Evolutionary conservation across 2,888 invertebrate species (phyloP).

Genomic region (Syrista parreyssii): DNA sequence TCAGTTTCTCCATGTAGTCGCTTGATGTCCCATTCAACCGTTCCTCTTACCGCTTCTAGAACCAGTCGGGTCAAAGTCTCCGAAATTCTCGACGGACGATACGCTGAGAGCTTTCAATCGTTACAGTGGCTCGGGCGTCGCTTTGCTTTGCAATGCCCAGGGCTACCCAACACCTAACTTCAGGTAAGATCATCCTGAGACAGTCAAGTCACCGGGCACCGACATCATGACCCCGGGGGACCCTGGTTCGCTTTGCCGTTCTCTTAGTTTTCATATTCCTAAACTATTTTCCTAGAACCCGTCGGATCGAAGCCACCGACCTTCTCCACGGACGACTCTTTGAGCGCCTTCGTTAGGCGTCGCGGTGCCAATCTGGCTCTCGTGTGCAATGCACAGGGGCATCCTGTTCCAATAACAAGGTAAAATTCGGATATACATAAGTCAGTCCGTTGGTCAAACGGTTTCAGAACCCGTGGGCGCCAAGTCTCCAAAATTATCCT

Average conservation of each 20-base stretch:
- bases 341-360: constrained; percentile 70
- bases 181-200: constrained; percentile 59
- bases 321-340: constrained; percentile 73
- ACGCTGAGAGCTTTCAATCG: constrained; percentile 19
- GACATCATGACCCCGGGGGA: neutral
- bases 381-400: constrained; percentile 73
- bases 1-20: neutral
- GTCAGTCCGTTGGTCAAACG: neutral
- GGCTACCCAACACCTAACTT: constrained; percentile 67
- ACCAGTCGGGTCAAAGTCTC: constrained; percentile 74
- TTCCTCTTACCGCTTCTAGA: constrained; percentile 64
- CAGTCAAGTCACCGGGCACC: neutral
- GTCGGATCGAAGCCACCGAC: constrained; percentile 77
- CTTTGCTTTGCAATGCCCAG: constrained; percentile 66
- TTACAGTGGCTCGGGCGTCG: constrained; percentile 28
- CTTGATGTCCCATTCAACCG: constrained; percentile 1
- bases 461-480: constrained; percentile 66
- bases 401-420: constrained; percentile 78
- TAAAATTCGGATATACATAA: constrained; percentile 62
- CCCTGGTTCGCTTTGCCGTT: neutral
- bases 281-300: constrained; percentile 69
- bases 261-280: neutral
- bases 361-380: constrained; percentile 57
- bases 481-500: constrained; percentile 73
- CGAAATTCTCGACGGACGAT: constrained; percentile 71